Evolutionary conservation across 2,797 vertebrate species (phyloP).

Genomic region (Mormyrus hasselquistii): DNA sequence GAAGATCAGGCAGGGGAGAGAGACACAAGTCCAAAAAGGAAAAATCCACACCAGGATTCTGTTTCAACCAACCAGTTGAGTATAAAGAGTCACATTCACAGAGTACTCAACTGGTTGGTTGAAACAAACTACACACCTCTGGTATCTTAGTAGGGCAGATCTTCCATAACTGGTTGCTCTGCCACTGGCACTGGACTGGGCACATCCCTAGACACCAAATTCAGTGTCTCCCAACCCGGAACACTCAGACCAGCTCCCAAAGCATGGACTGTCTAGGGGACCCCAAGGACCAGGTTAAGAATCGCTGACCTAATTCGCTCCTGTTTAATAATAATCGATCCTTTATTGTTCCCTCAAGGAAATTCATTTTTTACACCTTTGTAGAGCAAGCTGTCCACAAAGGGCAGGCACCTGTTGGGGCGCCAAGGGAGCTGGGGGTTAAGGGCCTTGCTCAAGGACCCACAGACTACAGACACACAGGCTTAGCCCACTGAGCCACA

Average conservation of each 20-base stretch:
- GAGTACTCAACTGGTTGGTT: background rate
- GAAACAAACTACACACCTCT: background rate
- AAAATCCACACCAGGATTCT: background rate
- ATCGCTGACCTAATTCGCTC: background rate
- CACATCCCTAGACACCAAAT: background rate
- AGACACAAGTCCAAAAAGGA: background rate
- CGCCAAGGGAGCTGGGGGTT: background rate
- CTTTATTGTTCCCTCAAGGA: background rate
- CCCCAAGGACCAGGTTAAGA: background rate
- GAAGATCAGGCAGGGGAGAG: constrained; percentile 56
- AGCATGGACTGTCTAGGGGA: background rate
- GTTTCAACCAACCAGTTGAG: background rate
- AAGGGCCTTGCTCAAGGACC: background rate
- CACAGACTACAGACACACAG: background rate
- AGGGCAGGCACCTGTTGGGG: background rate
- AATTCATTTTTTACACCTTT: background rate
- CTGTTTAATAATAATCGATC: no score
- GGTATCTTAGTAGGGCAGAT: background rate
- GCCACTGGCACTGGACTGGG: background rate
- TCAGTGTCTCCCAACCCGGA: background rate
- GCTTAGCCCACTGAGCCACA: background rate
- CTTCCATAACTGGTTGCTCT: background rate
- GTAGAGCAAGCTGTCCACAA: background rate
- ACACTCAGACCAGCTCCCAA: background rate
- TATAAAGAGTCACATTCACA: background rate